These are phyloP conservation scores for Drosophila lacertosa DNA, from an alignment of 1,140 invertebrate species.

Conservation along the genomic window DNA sequence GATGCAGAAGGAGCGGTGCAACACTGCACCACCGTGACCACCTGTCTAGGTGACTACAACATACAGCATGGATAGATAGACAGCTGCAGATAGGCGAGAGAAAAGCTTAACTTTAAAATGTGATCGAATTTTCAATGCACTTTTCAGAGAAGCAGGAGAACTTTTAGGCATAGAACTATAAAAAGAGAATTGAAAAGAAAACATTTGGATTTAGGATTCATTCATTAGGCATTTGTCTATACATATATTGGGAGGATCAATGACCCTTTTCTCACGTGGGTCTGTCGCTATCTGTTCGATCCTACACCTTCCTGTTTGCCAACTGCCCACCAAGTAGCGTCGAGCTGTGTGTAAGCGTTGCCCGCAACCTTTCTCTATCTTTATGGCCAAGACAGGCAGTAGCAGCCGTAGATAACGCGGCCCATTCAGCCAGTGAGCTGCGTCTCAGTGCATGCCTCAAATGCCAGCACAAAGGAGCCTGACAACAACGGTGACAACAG, in stretches of 20 bases:
- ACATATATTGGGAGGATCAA: constrained; percentile 4
- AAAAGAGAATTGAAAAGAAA: no score
- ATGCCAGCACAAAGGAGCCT: constrained; percentile 54
- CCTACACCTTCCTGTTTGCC: constrained; percentile 26
- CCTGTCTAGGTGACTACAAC: constrained; percentile 51
- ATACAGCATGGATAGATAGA: constrained; percentile 37
- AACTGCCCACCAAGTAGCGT: constrained; percentile 36
- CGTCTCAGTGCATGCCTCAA: constrained; percentile 51
- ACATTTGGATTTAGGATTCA: no score
- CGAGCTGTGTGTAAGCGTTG: constrained; percentile 26
- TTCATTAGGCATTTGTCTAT: background rate
- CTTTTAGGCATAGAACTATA: no score
- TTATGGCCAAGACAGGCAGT: constrained; percentile 42
- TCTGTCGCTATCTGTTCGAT: constrained; percentile 15
- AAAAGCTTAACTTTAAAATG: background rate
- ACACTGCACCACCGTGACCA: constrained; percentile 41
- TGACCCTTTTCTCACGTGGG: constrained; percentile 24
- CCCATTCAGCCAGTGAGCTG: constrained; percentile 13
- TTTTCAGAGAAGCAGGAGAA: background rate
- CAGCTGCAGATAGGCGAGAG: constrained; percentile 23
- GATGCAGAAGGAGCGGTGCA: background rate
- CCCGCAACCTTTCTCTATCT: constrained; percentile 34
- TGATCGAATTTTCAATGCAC: constrained; percentile 12
- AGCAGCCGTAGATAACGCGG: constrained; percentile 34
- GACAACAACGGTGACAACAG: constrained; percentile 16